Evolutionary conservation across 2,888 invertebrate genomes (phyloP).

Genomic region (Luperina nickerlii): DNA sequence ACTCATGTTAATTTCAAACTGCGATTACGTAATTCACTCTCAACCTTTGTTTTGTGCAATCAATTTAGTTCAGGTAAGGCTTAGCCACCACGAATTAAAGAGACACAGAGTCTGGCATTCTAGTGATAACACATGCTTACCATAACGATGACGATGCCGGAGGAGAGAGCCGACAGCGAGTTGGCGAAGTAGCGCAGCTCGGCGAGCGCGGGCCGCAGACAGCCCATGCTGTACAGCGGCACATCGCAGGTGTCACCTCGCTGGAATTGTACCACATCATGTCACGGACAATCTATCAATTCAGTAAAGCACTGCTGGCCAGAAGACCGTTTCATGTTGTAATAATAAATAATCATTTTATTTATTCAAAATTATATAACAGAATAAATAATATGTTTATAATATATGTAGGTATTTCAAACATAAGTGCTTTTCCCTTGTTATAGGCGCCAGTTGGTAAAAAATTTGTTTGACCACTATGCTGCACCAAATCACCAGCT

Average conservation of each 20-base stretch:
- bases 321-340: not conserved
- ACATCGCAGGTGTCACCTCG: conserved; percentile 73
- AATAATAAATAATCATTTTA: not conserved
- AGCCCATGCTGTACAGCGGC: conserved; percentile 77
- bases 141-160: conserved; percentile 81
- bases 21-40: not conserved
- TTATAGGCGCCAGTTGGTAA: not conserved
- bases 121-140: conserved; percentile 67
- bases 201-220: conserved; percentile 77
- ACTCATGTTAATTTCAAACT: not conserved
- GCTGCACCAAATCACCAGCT: not conserved
- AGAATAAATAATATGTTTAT: not conserved
- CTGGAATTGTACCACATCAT: conserved; percentile 45
- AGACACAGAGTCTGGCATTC: not conserved
- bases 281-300: not conserved
- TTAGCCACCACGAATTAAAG: not conserved
- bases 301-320: not conserved
- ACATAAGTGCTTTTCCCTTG: not conserved
- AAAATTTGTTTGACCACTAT: not conserved
- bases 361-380: not conserved
- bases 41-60: not conserved
- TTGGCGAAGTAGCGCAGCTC: conserved; percentile 81
- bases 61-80: not conserved
- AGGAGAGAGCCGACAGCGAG: conserved; percentile 78
- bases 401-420: not conserved